Conservation (phyloP, 2,113 vertebrate species). For the Gavialis gangeticus region DNA sequence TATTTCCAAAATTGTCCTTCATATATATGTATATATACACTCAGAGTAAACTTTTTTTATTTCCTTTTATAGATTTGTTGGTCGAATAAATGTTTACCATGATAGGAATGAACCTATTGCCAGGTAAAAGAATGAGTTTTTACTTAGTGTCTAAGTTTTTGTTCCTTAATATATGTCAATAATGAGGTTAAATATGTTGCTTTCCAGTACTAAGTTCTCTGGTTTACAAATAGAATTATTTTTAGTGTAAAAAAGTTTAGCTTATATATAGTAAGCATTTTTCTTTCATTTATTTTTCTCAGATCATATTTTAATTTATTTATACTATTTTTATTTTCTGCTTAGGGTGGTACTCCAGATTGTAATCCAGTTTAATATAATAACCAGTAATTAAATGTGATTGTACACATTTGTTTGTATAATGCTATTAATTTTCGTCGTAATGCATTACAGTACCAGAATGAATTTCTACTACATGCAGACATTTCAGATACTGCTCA, state of each 20-base stretch:
- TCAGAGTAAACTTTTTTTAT: conserved; percentile 11
- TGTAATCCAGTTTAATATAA: background rate
- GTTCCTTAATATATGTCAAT: background rate
- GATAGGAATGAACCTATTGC: conserved; percentile 89
- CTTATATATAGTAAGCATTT: background rate
- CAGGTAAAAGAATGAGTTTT: conserved; percentile 81
- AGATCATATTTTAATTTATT: background rate
- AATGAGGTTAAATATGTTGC: background rate
- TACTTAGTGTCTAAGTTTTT: background rate
- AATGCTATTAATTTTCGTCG: background rate
- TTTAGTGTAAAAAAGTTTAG: background rate
- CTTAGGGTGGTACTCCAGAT: background rate
- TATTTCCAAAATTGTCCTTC: background rate
- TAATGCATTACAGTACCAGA: background rate
- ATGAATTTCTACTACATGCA: background rate
- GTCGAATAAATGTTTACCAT: conserved; percentile 94
- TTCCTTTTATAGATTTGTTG: conserved; percentile 88
- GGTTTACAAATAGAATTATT: background rate
- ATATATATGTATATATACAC: background rate
- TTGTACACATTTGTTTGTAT: background rate
- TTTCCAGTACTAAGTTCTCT: background rate
- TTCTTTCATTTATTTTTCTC: accelerated
- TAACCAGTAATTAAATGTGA: background rate
- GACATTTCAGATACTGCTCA: background rate
- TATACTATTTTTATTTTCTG: background rate